These are phyloP conservation scores for Spisula subtruncata DNA, from an alignment of 2,888 invertebrate species.

Conservation along the genomic window DNA sequence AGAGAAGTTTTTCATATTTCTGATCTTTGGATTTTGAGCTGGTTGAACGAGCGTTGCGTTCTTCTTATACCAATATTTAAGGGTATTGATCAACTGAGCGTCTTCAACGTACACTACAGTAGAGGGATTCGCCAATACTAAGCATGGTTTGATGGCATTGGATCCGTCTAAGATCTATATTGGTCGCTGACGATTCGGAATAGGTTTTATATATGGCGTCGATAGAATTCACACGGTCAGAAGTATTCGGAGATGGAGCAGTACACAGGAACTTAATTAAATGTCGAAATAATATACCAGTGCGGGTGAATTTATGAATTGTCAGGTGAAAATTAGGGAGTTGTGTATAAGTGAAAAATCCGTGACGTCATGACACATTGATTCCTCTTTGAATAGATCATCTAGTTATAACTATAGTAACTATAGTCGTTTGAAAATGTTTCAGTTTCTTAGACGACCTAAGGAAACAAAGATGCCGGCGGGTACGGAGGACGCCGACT, in stretches of 20 bases:
- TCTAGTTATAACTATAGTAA: constrained; percentile 36
- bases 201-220: constrained; percentile 23
- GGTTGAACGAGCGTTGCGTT: constrained; percentile 42
- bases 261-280: constrained; percentile 41
- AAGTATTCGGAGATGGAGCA: neutral
- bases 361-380: constrained; percentile 65
- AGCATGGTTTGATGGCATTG: constrained; percentile 18
- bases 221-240: constrained; percentile 37
- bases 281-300: constrained; percentile 33
- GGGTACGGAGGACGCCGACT: constrained; percentile 39
- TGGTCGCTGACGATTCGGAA: neutral
- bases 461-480: constrained; percentile 66
- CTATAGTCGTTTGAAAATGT: too few relatives aligned
- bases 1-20: constrained; percentile 46
- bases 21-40: constrained; percentile 57
- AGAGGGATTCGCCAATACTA: constrained; percentile 38
- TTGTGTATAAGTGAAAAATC: constrained; percentile 53
- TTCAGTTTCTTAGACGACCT: constrained; percentile 64
- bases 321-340: constrained; percentile 48
- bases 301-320: constrained; percentile 48
- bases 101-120: constrained; percentile 16
- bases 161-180: constrained; percentile 36
- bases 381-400: constrained; percentile 40
- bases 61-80: constrained; percentile 51
- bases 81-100: constrained; percentile 42